These are phyloP conservation scores for Lasioglossum malachurum DNA, from an alignment of 2,888 invertebrate genomes.

Conservation along the genomic window DNA sequence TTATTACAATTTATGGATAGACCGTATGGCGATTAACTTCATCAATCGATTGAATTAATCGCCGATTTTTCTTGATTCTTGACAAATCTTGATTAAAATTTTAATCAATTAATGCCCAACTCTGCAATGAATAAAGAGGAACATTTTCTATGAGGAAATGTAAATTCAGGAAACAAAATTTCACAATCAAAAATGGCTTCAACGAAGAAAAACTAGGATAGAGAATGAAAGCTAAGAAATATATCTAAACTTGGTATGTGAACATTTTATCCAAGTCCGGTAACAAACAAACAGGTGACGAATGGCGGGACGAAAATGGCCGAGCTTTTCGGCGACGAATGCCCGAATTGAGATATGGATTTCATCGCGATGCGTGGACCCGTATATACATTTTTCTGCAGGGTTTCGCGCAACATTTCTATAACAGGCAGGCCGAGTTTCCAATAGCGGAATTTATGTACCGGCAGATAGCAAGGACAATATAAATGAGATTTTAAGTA, in stretches of 20 bases:
- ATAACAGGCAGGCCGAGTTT: conserved; percentile 51
- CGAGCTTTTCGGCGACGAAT: neutral
- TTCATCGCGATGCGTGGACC: neutral
- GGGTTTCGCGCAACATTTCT: conserved; percentile 30
- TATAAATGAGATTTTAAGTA: conserved; percentile 83
- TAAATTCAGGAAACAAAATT: neutral
- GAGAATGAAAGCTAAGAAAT: neutral
- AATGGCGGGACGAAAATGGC: neutral
- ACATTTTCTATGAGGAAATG: no score
- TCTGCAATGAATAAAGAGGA: no score
- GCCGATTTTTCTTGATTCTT: no score
- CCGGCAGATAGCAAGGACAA: conserved; percentile 78
- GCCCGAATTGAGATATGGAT: neutral
- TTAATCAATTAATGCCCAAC: no score
- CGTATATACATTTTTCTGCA: neutral
- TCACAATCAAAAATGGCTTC: no score
- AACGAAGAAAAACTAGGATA: no score
- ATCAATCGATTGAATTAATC: no score
- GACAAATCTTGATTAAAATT: no score
- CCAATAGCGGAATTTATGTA: conserved; percentile 79
- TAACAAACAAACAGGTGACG: neutral
- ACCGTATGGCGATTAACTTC: no score
- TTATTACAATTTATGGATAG: no score
- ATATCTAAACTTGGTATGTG: neutral
- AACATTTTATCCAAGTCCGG: neutral